Evolutionary conservation across 1,140 invertebrate species (phyloP), one percentile per base, ranked within the genome.

Genomic region (Euwallacea fornicatus): DNA sequence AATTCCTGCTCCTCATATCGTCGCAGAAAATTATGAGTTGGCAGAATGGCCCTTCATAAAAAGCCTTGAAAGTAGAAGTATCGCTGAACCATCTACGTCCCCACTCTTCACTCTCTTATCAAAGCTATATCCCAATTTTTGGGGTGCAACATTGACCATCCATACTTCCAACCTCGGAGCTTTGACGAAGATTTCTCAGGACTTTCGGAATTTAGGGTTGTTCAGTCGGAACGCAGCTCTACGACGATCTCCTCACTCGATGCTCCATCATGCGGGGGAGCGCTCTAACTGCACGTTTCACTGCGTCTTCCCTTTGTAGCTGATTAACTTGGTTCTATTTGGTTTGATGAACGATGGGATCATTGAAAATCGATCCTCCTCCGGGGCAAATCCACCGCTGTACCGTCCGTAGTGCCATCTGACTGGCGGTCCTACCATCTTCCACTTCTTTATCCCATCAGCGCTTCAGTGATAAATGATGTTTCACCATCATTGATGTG

Each of bases 401-500:
- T 86, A 6, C 89, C 89, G 74, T 89, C 88, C 71, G 86, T 89
- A n/a, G 83, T 83, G 1, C 88, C 88, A 79, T 90, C 88, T 42
- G 84, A 81, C 42, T 83, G 65, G n/a, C n/a, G n/a, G n/a, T n/a
- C n/a, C n/a, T n/a, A 33, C 21, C 21, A 2, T 33, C 21, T 1
- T 33, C 1, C 21, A 33, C 1, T 33, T 4, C 21, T 2, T 33
- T 33, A 33, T 33, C 21, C 21, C 21, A 33, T 33, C 21, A 4
- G 21, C 21, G 21, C 21, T 33, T 33, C 21, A 33, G 1, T 33
- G 21, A 33, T 33, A 33, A 33, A 33, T 33, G 21, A 33, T 33
- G 21, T 33, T 33, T 33, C 21, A 33, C 21, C 21, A 33, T 33
- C 21, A 4, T 4, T 33, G 21, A 1, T 33, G 21, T 33, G 1